phyloP scores from a whole-genome alignment of 2,113 vertebrate species.

The Anser brachyrhynchus region DNA sequence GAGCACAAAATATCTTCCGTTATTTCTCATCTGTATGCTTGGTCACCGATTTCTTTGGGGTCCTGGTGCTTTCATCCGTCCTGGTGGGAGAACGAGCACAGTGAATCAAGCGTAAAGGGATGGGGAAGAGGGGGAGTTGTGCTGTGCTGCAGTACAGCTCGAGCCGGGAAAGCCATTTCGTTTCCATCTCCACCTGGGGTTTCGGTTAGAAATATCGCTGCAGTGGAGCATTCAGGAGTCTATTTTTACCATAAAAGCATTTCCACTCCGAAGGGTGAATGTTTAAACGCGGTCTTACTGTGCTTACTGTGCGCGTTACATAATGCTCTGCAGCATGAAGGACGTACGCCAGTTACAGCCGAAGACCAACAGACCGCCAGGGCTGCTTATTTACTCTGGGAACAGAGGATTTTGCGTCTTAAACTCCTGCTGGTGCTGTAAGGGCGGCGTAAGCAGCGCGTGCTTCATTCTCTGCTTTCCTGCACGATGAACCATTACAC shows the following conservation, averaged over 20 bases:
- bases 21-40: rapidly evolving
- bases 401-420: background rate
- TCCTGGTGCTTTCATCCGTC: background rate
- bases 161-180: rapidly evolving
- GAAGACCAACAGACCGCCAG: background rate
- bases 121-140: background rate
- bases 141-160: rapidly evolving
- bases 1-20: background rate
- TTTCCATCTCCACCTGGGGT: background rate
- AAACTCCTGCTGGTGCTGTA: background rate
- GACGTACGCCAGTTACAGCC: rapidly evolving
- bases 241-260: background rate
- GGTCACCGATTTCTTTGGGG: background rate
- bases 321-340: background rate
- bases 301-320: background rate
- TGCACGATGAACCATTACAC: background rate
- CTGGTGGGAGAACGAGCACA: background rate
- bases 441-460: background rate
- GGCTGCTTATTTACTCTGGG: background rate
- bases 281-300: background rate
- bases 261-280: background rate
- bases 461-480: background rate
- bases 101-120: too few species aligned
- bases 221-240: rapidly evolving
- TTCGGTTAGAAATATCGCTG: rapidly evolving